Conservation (phyloP, 2,113 vertebrate genomes). For the Sinocyclocheilus rhinocerous region DNA sequence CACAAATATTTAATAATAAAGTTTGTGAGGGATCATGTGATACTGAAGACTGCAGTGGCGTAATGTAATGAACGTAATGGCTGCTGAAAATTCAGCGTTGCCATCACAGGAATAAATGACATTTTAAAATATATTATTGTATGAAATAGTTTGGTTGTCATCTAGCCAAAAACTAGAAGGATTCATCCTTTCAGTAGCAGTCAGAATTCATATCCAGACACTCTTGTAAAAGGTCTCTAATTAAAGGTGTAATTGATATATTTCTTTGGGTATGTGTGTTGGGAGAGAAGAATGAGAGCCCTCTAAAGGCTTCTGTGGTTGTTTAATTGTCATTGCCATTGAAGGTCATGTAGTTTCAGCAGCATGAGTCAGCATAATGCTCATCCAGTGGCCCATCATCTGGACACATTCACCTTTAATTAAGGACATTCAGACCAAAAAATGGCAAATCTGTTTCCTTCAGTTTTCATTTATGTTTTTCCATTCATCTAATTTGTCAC, state of each 20-base stretch:
- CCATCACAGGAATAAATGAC: too few species aligned
- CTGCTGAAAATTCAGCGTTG: too few species aligned
- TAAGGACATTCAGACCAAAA: background rate
- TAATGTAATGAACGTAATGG: too few species aligned
- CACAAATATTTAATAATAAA: too few species aligned
- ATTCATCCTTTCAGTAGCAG: background rate
- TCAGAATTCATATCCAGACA: background rate
- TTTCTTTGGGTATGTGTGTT: background rate
- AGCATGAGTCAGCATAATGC: conserved; percentile 21
- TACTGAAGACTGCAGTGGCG: too few species aligned
- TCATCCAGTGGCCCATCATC: background rate
- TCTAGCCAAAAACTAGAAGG: background rate
- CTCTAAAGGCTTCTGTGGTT: conserved; percentile 1
- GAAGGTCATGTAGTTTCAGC: conserved; percentile 11
- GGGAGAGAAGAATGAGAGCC: background rate
- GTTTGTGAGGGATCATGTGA: too few species aligned
- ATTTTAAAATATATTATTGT: background rate
- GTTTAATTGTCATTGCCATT: background rate
- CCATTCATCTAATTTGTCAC: background rate
- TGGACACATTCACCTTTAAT: conserved; percentile 7
- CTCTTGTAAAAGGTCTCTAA: background rate
- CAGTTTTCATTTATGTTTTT: background rate
- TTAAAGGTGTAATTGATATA: conserved; percentile 18
- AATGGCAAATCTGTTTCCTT: background rate
- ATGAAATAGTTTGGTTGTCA: background rate